Base-by-base conservation (phyloP, 2,888 invertebrate species). In the Lithophane leautieri region DNA sequence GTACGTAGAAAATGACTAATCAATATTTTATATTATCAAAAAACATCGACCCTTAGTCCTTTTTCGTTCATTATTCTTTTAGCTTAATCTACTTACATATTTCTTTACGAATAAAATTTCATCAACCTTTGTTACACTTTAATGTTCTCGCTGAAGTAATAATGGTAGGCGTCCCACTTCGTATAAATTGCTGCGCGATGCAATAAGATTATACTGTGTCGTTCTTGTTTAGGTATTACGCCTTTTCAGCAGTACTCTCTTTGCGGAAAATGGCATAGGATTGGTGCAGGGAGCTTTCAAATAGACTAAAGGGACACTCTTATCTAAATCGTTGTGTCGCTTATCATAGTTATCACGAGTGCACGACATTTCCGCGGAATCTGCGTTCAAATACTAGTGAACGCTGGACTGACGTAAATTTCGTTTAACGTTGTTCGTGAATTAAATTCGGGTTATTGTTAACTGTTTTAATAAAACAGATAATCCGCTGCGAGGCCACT, bases 381-480 rank as follows among this genome's bases (percentile, higher is more conserved):
- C 22, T 44, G 14, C 14, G 40, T 66, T 47, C 6, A 40, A 60
- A 70, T 50, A n/a, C 12, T 19, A n/a, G 19, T 52, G 56, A 11
- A 34, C 14, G 16, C 4, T 28, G 16, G 42, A 70, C 25, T 56
- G 19, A 60, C 7, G 19, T 22, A 28, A 19, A n/a, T n/a, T n/a
- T n/a, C n/a, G n/a, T n/a, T n/a, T n/a, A n/a, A n/a, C n/a, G 28
- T 79, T 67, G 34, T 34, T 65, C 58, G 50, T 60, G 40, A 81
- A 65, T 74, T 69, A 25, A 75, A 66, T 81, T 74, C 34, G 54
- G 56, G 63, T 67, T 67, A 81, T 54, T 75, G 81, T 79, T 67
- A 81, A 78, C 70, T 67, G 84, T 84, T 83, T 78, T 67, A 87
- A 74, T 86, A 66, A 80, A 82, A 75, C 76, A 77, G 73, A 82